Percentiles rank a stretch among this genome's conserved stretches.
phyloP scores from a whole-genome alignment of 2,113 vertebrate species.

The Semnopithecus entellus region DNA sequence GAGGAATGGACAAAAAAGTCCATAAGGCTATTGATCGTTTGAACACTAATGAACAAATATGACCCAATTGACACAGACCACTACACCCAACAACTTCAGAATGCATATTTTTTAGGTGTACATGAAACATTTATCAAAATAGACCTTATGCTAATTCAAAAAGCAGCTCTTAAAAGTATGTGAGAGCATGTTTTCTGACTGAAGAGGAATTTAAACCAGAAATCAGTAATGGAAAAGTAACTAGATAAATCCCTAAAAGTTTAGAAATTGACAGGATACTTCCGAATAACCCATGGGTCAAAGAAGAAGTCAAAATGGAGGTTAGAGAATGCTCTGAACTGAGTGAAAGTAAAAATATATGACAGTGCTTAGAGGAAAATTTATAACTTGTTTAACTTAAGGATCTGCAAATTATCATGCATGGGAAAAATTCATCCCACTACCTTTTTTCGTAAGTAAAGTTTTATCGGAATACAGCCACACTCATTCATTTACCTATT shows the following conservation, averaged over 20 bases:
- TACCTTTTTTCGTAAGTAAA: background rate
- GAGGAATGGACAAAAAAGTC: background rate
- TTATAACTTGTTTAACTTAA: background rate
- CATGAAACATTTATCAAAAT: background rate
- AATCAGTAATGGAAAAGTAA: background rate
- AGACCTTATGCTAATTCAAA: background rate
- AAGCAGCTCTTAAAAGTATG: background rate
- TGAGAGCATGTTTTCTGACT: background rate
- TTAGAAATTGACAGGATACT: background rate
- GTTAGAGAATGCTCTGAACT: background rate
- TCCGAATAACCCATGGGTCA: background rate
- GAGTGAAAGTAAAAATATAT: background rate
- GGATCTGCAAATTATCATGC: background rate
- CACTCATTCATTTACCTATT: background rate
- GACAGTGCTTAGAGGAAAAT: background rate
- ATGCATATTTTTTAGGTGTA: background rate
- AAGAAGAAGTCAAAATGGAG: background rate
- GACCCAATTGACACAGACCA: background rate
- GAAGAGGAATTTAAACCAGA: background rate
- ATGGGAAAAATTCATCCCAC: background rate
- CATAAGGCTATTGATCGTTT: background rate
- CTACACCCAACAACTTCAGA: background rate
- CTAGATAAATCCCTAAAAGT: background rate
- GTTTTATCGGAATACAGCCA: background rate
- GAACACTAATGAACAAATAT: background rate